Percentiles rank a stretch among this genome's conserved stretches.
phyloP scores from a whole-genome alignment of 2,113 vertebrate species.

The Mormyrus lacerda region DNA sequence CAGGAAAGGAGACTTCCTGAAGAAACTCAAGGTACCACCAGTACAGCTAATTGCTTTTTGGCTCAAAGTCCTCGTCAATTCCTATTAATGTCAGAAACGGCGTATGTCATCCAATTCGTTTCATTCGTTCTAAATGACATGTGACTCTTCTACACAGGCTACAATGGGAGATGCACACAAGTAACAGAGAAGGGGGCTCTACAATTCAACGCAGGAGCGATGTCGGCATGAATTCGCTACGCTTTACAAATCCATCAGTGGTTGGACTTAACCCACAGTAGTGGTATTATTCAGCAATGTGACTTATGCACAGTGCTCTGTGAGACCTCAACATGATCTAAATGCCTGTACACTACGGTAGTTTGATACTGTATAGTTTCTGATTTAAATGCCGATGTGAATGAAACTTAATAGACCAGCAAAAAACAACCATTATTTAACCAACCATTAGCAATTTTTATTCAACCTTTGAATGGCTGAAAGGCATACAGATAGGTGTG shows the following conservation, averaged over 20 bases:
- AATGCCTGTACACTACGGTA: background rate
- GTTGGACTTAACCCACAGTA: background rate
- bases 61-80: background rate
- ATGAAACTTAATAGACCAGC: background rate
- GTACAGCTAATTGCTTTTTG: background rate
- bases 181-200: background rate
- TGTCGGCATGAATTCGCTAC: background rate
- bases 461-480: background rate
- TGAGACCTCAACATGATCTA: background rate
- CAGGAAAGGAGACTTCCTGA: conserved; percentile 32
- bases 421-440: background rate
- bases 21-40: conserved; percentile 45
- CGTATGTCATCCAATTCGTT: background rate
- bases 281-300: background rate
- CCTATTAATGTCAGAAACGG: background rate
- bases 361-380: background rate
- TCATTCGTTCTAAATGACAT: background rate
- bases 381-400: background rate
- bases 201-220: background rate
- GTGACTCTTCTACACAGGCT: background rate
- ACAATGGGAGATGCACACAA: background rate
- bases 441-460: background rate
- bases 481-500: background rate
- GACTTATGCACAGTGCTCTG: background rate
- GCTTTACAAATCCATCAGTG: background rate